Evolutionary conservation across 1,140 invertebrate species (phyloP), one percentile per base, ranked within the genome.

Genomic region (Sweltsa coloradensis): DNA sequence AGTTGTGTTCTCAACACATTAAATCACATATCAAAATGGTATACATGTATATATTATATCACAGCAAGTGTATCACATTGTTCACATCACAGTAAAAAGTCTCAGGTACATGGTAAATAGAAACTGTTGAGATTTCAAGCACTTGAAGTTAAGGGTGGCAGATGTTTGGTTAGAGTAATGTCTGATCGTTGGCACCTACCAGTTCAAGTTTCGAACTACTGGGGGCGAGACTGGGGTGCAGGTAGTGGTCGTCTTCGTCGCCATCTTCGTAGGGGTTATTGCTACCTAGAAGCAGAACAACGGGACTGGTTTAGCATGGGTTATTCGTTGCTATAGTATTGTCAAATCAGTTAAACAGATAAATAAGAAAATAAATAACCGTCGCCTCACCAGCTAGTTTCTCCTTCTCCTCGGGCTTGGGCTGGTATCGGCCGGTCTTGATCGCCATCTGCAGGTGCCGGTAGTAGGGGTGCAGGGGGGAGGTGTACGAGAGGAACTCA

Each of bases 401-500:
- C 52, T 74, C 68, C 47, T 66, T 59, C 47, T 66, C 60, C 53
- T 72, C 72, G 60, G 72, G 65, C 25, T 60, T 64, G 49, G 77
- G 74, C 60, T 74, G 74, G 60, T 89, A 94, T 56, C 79, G 81
- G 27, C 85, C 85, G 53, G 73, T 72, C 61, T 92, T 90, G 41
- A 96, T 88, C 5, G 84, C 76, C 9, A 71, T 70, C 16, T 91
- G 70, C 1, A 98, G 61, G 60, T 84, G 81, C 53, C 83, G 84
- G 64, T 97, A 99, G 68, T 96, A 99, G 1, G 81, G 78, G 70
- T 97, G 81, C 14, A 98, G 67, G 0, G 69, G 59, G 48, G 87
- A 78, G 52, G 89, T 86, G 62, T 89, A 89, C 31, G 86, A 84
- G 16, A 99, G 71, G 67, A 99, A 99, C 41, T 83, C 72, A 70